Conservation (phyloP, 2,113 vertebrate species). For the Australoheros scitulus region DNA sequence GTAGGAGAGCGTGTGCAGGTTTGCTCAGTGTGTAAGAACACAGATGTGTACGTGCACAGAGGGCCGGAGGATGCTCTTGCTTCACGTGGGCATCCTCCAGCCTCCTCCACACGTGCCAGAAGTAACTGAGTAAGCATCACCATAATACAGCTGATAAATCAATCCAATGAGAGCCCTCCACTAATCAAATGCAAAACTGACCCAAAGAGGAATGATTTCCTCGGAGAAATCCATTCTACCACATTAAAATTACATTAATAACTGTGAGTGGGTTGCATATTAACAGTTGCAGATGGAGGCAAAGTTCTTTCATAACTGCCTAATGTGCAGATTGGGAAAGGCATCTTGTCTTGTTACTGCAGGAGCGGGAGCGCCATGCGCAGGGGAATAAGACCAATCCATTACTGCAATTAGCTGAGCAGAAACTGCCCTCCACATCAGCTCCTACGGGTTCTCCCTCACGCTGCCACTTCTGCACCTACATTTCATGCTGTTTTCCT, state of each 20-base stretch:
- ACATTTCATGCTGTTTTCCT: background rate
- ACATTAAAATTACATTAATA: slow-evolving; percentile 20
- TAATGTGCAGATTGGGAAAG: slow-evolving; percentile 43
- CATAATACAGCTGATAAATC: slow-evolving; percentile 23
- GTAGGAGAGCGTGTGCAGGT: background rate
- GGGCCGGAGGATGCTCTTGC: background rate
- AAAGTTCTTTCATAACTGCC: slow-evolving; percentile 45
- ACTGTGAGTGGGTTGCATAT: slow-evolving; percentile 32
- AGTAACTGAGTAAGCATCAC: background rate
- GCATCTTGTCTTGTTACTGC: slow-evolving; percentile 50
- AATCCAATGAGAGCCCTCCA: slow-evolving; percentile 25
- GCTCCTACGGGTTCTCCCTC: slow-evolving; percentile 1
- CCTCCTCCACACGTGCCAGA: background rate
- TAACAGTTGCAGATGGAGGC: slow-evolving; percentile 19
- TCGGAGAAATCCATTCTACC: slow-evolving; percentile 52
- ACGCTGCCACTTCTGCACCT: background rate
- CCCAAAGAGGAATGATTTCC: slow-evolving; percentile 42
- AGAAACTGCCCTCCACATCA: slow-evolving; percentile 9
- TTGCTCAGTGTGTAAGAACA: background rate
- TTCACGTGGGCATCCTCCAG: background rate
- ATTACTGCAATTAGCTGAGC: slow-evolving; percentile 63
- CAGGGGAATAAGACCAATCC: slow-evolving; percentile 54
- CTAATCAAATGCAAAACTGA: slow-evolving; percentile 47
- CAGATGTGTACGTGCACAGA: background rate
- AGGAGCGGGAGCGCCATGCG: slow-evolving; percentile 29